phyloP scores from a whole-genome alignment of 1,140 invertebrate genomes.

The Penaeus vannamei region DNA sequence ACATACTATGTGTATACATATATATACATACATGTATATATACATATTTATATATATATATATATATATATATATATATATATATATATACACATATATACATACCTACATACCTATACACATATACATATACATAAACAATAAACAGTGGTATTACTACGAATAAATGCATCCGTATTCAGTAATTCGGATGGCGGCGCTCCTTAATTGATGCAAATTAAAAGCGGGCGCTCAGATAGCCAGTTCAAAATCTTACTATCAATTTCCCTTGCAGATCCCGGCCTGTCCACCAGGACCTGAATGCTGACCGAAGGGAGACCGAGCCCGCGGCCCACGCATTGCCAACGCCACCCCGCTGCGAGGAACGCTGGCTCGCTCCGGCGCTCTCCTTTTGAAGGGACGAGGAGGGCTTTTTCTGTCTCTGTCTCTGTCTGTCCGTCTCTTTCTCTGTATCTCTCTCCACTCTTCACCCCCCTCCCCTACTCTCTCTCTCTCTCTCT shows the following conservation, averaged over 20 bases:
- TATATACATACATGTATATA: neutral
- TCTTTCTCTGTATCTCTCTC: neutral
- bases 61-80: neutral
- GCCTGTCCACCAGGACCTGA: constrained; percentile 19
- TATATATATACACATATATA: neutral
- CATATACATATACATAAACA: no score
- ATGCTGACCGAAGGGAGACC: neutral
- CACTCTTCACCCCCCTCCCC: no score
- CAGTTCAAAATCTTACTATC: constrained; percentile 51
- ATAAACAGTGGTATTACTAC: no score
- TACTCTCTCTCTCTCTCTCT: no score
- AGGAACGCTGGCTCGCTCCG: no score
- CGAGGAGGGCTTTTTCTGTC: neutral
- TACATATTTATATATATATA: neutral
- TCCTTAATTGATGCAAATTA: constrained; percentile 45
- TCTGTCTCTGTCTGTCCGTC: neutral
- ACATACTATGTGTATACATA: neutral
- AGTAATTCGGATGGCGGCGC: constrained; percentile 21
- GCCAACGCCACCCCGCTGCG: no score
- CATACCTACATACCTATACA: neutral
- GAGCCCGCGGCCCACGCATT: no score
- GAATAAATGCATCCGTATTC: no score
- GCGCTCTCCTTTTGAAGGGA: neutral
- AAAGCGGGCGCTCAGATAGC: constrained; percentile 35
- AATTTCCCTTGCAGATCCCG: constrained; percentile 47